Conservation (phyloP, 2,797 vertebrate species). For the Arnoldichthys spilopterus region DNA sequence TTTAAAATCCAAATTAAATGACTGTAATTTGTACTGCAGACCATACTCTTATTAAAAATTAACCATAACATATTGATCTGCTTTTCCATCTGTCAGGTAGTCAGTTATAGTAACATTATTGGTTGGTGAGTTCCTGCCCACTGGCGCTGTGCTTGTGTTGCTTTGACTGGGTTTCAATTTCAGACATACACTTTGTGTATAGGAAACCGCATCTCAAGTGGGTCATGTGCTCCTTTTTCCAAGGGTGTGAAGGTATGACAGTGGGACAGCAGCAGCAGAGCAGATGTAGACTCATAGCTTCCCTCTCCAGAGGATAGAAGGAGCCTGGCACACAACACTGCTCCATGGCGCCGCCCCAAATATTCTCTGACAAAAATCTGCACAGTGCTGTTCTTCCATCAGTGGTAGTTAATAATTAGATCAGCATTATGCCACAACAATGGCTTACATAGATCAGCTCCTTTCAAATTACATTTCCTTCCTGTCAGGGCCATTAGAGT, state of each 20-base stretch:
- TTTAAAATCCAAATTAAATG: not conserved
- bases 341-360: slow-evolving; percentile 70
- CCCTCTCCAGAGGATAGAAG: slow-evolving; percentile 15
- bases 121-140: not conserved
- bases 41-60: not conserved
- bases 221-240: not conserved
- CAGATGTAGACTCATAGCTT: slow-evolving; percentile 23
- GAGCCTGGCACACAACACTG: slow-evolving; percentile 45
- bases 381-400: slow-evolving; percentile 82
- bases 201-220: slow-evolving; percentile 1
- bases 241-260: slow-evolving; percentile 8
- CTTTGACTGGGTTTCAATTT: slow-evolving; percentile 11
- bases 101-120: not conserved
- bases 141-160: not conserved
- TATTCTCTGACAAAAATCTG: slow-evolving; percentile 69
- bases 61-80: not conserved
- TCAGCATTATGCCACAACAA: slow-evolving; percentile 92
- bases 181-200: not conserved
- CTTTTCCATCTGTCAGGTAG: not conserved
- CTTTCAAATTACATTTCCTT: slow-evolving; percentile 97
- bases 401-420: slow-evolving; percentile 94
- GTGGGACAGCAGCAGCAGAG: slow-evolving; percentile 2
- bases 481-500: slow-evolving; percentile 91
- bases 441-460: slow-evolving; percentile 92
- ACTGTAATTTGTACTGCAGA: too few relatives aligned